Base-by-base conservation (phyloP, 2,888 invertebrate species). In the Lutraria lutraria region DNA sequence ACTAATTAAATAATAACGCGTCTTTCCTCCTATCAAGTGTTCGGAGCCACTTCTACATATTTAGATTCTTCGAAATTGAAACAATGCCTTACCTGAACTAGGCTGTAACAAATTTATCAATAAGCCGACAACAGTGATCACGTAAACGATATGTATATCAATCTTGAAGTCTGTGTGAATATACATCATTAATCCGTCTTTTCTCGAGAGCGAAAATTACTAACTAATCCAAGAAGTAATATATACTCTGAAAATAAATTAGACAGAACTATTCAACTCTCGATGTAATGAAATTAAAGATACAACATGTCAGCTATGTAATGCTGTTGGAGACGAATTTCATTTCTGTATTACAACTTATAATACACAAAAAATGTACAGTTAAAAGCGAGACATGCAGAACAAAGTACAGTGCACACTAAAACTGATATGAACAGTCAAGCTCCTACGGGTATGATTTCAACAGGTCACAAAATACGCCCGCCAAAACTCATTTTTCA, bases 131-230 rank as follows among this genome's bases (percentile, higher is more conserved):
- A 68, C 63, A 6, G 63, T 25, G 25, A 68, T n/a, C n/a, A 68
- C 63, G n/a, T 68, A 25, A 25, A 68, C 25, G 63, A 25, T 25
- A n/a, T 68, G 63, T 21, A 68, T 12, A n/a, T 68, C 63, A 25
- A 68, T 68, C 63, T 68, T 68, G 25, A 68, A 68, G 63, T 68
- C 63, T 68, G 63, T 68, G n/a, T 68, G 63, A n/a, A 68, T n/a
- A 68, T 68, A 25, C 63, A 68, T 68, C n/a, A 10, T 68, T n/a
- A 68, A 68, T 68, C 63, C 63, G 63, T 68, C 63, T n/a, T n/a
- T 68, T 13, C 63, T 68, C 63, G 63, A 25, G 25, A 6, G 63
- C 25, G 63, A 25, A 68, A 68, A 68, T 68, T 60, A 68, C 63
- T 68, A 68, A n/a, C 63, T 68, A 68, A 68, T 68, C 63, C 63